Evolutionary conservation across 2,797 vertebrate genomes (phyloP), one percentile per base, ranked within the genome.

Genomic region (Galagoides demidoff): DNA sequence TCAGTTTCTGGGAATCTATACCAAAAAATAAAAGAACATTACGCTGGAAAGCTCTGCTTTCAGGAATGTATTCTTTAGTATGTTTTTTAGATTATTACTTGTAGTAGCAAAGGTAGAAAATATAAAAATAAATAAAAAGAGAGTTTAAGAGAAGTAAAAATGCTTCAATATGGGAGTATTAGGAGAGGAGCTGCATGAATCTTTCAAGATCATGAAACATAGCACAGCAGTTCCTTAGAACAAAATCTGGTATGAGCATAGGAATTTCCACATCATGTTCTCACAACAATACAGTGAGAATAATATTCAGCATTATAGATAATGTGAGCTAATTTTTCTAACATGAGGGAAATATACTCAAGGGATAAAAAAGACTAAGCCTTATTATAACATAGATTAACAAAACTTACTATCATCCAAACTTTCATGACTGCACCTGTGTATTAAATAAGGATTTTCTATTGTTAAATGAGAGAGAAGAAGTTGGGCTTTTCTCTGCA

Each of bases 101-200:
- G 37, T 66, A 78, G 39, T 82, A 82, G 16, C 73, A 79, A 81
- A 81, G 14, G 14, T 6, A 78, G 45, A 57, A 85, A 19, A 71
- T 90, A 61, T 43, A 34, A 61, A 68, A 92, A 92, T 19, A 45
- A 45, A 45, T 45, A 63, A 89, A 83, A 73, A 20, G 34, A 52
- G 0, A 83, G n/a, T 14, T 82, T 71, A 4, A 91, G 68, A 73
- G 81, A 93, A 96, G 94, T 71, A 7, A 84, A 89, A 96, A 20
- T 5, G 12, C 6, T 68, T 82, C 23, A 71, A 52, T 20, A 59
- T 20, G 55, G 39, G 95, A 81, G 16, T 73, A 81, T 57, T 25
- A 73, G 31, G 37, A 59, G n/a, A 94, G 22, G 1, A 1, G 23
- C 34, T 84, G 13, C 16, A 52, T 78, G 71, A 55, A 49, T 86